phyloP scores from a whole-genome alignment of 2,888 invertebrate genomes.

The Plagodis pulveraria region DNA sequence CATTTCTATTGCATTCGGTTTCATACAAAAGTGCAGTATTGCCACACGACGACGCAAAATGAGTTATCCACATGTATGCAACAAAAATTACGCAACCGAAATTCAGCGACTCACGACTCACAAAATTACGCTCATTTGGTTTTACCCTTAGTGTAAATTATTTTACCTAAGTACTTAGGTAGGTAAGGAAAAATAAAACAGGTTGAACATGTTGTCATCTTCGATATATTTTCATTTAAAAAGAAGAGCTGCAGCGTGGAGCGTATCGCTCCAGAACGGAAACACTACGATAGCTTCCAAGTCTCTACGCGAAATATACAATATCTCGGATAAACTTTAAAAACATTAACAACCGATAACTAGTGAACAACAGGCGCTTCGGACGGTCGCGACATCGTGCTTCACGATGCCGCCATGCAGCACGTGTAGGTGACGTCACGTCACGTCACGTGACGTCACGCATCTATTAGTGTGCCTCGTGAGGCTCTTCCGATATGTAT shows the following conservation, averaged over 20 bases:
- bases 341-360: slow-evolving; percentile 67
- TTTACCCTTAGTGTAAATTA: no score
- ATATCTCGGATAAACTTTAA: slow-evolving; percentile 63
- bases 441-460: slow-evolving; percentile 4
- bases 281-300: slow-evolving; percentile 33
- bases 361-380: slow-evolving; percentile 30
- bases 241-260: slow-evolving; percentile 43
- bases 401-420: neutral
- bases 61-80: no score
- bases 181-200: slow-evolving; percentile 18
- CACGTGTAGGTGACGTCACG: slow-evolving; percentile 1
- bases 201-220: slow-evolving; percentile 40
- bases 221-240: slow-evolving; percentile 65
- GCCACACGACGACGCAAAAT: no score
- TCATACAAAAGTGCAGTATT: no score
- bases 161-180: neutral
- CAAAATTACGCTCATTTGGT: no score
- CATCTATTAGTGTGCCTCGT: neutral
- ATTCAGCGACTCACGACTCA: no score
- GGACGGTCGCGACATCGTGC: slow-evolving; percentile 17
- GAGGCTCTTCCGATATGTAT: slow-evolving; percentile 23
- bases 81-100: no score
- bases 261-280: slow-evolving; percentile 36
- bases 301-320: slow-evolving; percentile 39
- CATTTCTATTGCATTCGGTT: no score